These are phyloP conservation scores for Trichogramma evanescens DNA, from an alignment of 2,888 invertebrate species.

Conservation along the genomic window DNA sequence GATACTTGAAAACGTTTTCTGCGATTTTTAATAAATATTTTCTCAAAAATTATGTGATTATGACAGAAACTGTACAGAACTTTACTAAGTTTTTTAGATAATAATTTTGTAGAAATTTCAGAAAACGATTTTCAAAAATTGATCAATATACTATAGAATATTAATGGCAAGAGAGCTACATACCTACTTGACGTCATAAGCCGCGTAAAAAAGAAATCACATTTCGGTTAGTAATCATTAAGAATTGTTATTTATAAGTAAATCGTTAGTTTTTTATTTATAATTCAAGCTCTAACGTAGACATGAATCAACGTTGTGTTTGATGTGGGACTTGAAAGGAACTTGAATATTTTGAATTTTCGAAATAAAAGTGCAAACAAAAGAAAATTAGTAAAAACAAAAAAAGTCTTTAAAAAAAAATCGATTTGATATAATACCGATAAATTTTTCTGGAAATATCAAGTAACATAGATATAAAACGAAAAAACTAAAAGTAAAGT, in stretches of 20 bases:
- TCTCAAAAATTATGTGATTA: too few relatives aligned
- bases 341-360: background rate
- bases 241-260: too few relatives aligned
- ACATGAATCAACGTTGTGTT: too few relatives aligned
- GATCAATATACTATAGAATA: conserved; percentile 23
- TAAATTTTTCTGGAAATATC: too few relatives aligned
- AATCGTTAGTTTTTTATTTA: too few relatives aligned
- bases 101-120: background rate
- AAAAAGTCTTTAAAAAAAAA: background rate
- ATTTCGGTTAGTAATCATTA: conserved; percentile 43
- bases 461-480: background rate
- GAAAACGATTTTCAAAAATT: background rate
- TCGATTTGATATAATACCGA: too few relatives aligned
- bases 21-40: too few relatives aligned
- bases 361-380: background rate
- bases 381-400: background rate
- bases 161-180: conserved; percentile 37
- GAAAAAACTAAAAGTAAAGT: conserved; percentile 7
- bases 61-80: too few relatives aligned
- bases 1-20: too few relatives aligned
- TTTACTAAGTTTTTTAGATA: background rate
- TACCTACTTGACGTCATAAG: conserved; percentile 49
- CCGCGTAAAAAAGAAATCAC: conserved; percentile 47
- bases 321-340: background rate
- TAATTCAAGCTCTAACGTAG: too few relatives aligned